phyloP scores from a whole-genome alignment of 2,888 invertebrate genomes.

The Cyclophora albipunctata region DNA sequence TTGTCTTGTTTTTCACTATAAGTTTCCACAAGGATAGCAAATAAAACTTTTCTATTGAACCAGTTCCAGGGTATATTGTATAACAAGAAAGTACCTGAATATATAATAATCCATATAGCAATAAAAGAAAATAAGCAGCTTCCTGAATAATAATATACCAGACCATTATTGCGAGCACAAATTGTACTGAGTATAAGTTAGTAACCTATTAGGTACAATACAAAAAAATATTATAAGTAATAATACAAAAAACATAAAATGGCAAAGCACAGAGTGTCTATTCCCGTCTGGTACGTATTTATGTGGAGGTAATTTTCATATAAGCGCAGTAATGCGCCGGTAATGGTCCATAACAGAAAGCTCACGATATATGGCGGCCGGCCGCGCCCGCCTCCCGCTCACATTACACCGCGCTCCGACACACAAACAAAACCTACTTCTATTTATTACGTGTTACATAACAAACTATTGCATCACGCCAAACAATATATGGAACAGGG shows the following conservation, averaged over 20 bases:
- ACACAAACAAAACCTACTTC: conserved; percentile 46
- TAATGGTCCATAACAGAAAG: conserved; percentile 61
- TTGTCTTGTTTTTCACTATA: conserved; percentile 58
- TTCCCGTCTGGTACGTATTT: conserved; percentile 23
- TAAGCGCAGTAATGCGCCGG: conserved; percentile 51
- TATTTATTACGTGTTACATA: conserved; percentile 43
- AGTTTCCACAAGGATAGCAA: conserved; percentile 46
- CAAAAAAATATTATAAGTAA: no score
- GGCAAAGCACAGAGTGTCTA: no score
- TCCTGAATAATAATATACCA: background rate
- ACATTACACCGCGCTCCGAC: conserved; percentile 25
- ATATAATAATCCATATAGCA: background rate
- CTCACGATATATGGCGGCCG: conserved; percentile 43
- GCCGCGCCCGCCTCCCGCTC: conserved; percentile 11
- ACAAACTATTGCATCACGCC: conserved; percentile 29
- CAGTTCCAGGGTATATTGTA: background rate
- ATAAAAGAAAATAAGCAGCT: background rate
- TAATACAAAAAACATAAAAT: no score
- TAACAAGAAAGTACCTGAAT: background rate
- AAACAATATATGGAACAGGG: conserved; percentile 30
- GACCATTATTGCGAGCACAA: no score
- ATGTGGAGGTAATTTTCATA: conserved; percentile 53
- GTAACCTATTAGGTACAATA: no score
- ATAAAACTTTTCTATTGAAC: conserved; percentile 37
- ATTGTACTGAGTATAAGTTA: no score